Percentiles rank a stretch among this genome's conserved stretches.
These are phyloP conservation scores for Junonia oenone DNA, from an alignment of 2,888 invertebrate genomes.

Conservation along the genomic window DNA sequence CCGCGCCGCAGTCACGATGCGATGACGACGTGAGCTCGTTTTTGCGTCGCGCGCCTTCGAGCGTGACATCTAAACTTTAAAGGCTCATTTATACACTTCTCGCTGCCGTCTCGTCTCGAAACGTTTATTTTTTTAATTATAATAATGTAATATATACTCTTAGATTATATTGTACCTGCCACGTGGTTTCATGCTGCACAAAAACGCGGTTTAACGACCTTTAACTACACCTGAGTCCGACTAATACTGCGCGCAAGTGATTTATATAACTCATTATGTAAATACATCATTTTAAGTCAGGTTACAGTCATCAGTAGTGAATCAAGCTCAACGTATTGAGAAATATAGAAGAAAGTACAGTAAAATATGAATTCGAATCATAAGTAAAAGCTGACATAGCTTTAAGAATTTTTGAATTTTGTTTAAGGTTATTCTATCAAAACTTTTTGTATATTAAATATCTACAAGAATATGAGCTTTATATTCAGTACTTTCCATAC, in stretches of 20 bases:
- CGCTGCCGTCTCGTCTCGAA: constrained; percentile 29
- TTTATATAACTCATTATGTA: neutral
- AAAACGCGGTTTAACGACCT: constrained; percentile 12
- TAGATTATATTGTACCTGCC: constrained; percentile 23
- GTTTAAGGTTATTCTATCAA: no score
- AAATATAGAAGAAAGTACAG: no score
- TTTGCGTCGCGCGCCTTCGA: constrained; percentile 57
- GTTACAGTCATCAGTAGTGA: neutral
- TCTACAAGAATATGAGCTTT: no score
- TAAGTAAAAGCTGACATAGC: no score
- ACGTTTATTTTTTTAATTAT: constrained; percentile 14
- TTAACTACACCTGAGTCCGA: neutral
- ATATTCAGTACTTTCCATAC: no score
- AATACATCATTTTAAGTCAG: neutral
- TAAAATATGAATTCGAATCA: no score
- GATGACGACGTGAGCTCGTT: constrained; percentile 59
- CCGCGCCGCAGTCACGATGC: constrained; percentile 38
- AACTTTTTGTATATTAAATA: no score
- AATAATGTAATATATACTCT: constrained; percentile 13
- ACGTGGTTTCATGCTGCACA: constrained; percentile 10
- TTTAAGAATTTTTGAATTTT: no score
- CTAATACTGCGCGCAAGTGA: neutral
- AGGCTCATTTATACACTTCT: constrained; percentile 73
- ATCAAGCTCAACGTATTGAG: no score
- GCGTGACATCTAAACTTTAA: constrained; percentile 58